Conservation (phyloP, 2,113 vertebrate genomes). For the Muntiacus muntjak region DNA sequence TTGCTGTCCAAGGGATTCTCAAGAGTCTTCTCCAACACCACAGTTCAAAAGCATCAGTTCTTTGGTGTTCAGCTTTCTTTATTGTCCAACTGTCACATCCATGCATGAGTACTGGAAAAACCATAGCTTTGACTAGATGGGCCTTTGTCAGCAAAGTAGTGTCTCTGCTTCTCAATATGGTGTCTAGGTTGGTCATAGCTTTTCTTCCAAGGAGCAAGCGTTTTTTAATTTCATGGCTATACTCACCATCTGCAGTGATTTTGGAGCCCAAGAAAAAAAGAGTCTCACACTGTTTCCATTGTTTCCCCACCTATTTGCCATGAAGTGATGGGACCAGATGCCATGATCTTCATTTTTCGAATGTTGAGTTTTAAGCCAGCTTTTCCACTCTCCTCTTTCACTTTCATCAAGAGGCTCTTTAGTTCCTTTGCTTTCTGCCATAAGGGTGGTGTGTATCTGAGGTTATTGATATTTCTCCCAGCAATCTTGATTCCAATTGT, state of each 20-base stretch:
- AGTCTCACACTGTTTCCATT: background rate
- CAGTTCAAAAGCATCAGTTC: background rate
- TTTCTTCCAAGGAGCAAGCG: background rate
- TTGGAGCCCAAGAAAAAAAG: background rate
- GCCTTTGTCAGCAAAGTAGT: background rate
- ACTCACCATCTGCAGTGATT: background rate
- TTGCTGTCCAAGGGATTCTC: background rate
- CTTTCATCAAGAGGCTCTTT: background rate
- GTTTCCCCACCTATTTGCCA: background rate
- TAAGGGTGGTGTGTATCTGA: background rate
- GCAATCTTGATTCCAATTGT: background rate
- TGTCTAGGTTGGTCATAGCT: background rate
- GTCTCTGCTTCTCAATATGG: background rate
- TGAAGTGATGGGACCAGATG: background rate
- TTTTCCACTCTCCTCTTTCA: background rate
- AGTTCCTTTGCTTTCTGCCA: background rate
- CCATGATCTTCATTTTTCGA: background rate
- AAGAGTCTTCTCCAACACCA: background rate
- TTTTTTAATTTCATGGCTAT: background rate
- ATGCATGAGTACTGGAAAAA: background rate
- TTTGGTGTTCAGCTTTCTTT: background rate
- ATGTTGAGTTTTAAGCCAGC: background rate
- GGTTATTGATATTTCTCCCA: background rate
- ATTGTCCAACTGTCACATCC: rapidly evolving
- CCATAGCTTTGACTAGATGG: background rate